Evolutionary conservation across 2,888 invertebrate genomes (phyloP), one percentile per base, ranked within the genome.

Genomic region (Theretra japonica): DNA sequence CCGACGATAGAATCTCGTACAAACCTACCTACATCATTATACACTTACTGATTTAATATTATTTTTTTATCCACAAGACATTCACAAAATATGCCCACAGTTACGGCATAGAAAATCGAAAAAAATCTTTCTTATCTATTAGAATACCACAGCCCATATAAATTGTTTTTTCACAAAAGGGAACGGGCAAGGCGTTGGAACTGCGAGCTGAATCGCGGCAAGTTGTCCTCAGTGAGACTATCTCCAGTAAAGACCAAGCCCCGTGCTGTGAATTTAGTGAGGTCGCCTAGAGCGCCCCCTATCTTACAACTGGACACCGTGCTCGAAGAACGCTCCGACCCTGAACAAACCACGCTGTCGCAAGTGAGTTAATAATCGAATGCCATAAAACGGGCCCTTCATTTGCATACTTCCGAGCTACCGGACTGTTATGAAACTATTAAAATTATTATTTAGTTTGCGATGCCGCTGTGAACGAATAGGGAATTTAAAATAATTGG

Each of bases 231-330:
- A 88, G 97, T 97, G 87, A 96, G 97, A 80, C 96, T 94, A 71
- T 94, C 94, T 2, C 94, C 95, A 0, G 83, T 88, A 70, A 91
- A 91, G 79, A 80, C 79, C 33, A 86, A 90, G 72, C 85, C 86
- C 7, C 88, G 94, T 0, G 84, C 93, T 0, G 89, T 94, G 72
- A 93, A 94, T 76, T 84, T 94, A 58, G 85, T 92, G 71, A 86
- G 96, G 70, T 95, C 97, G 80, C 97, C 97, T 58, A 95, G 97
- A 68, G 96, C 96, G n/a, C 96, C 97, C 82, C 97, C 97, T 50
- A 96, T 97, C 0, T 90, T 97, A 69, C 97, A 98, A 86, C 95
- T 98, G 79, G 97, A 97, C 87, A 97, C 97, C 0, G 98, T 98
- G 30, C 95, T 97, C 30, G 98, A 98, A 85, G 97, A 97, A 83